Evolutionary conservation across 2,888 invertebrate species (phyloP), one percentile per base, ranked within the genome.

Genomic region (Heliconius ismenius): DNA sequence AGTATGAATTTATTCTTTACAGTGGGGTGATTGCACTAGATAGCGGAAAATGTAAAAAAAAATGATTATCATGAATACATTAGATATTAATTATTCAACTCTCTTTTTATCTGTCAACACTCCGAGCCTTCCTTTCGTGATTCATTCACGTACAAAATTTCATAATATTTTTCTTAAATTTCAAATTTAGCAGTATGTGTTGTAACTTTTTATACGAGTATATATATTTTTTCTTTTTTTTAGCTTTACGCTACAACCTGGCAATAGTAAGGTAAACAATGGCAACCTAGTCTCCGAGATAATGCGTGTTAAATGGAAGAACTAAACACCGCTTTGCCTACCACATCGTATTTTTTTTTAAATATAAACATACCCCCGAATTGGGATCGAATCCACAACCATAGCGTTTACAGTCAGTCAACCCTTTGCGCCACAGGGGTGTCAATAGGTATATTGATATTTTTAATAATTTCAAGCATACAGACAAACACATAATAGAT

Each of bases 91-190:
- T 54, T 13, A 70, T n/a, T 58, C 58, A 32, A n/a, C 24, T 58
- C 11, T 68, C 2, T 54, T 54, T 69, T 32, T 70, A 70, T 70
- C 70, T 70, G 58, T 36, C 70, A 70, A 24, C 58, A 58, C 7
- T 15, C 70, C 9, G 15, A 49, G 62, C 24, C 64, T 21, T 36
- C 24, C 63, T 15, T 49, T 32, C 7, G 32, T 69, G 60, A 75
- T 60, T 39, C 43, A 49, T 24, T 32, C n/a, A n/a, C n/a, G 10
- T 10, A 11, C n/a, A 58, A 49, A 49, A 49, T 49, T 49, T 21
- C 49, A 49, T 49, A 49, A 49, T 49, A 49, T 49, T 49, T 21
- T 2, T n/a, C 1, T 58, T n/a, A 11, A n/a, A 11, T 58, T 58
- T 58, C 11, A n/a, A n/a, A n/a, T 58, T n/a, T 2, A 4, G n/a